Evolutionary conservation across 2,113 vertebrate genomes (phyloP).

Genomic region (Sylvia atricapilla): DNA sequence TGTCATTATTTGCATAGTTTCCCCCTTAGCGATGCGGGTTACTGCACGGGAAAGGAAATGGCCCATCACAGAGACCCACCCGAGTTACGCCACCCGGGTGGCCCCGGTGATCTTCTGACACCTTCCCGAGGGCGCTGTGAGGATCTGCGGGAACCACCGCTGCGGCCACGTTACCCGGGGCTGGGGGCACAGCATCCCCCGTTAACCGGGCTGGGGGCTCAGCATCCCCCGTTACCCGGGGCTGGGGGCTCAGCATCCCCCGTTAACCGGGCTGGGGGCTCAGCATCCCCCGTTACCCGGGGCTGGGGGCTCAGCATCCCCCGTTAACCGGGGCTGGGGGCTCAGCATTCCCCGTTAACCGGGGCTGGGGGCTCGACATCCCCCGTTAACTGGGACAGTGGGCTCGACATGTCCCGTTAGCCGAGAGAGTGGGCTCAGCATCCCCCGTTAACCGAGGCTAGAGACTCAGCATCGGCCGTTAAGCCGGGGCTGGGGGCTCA

Average conservation of each 20-base stretch:
- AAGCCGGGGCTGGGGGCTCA: accelerated
- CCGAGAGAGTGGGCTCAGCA: neutral
- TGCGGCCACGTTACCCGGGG: too few relatives aligned
- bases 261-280: accelerated
- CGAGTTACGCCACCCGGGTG: accelerated
- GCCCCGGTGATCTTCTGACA: neutral
- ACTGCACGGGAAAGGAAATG: neutral
- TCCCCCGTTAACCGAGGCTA: accelerated
- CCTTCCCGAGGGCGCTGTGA: neutral
- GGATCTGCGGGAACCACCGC: neutral
- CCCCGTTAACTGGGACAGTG: accelerated
- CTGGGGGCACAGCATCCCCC: too few relatives aligned
- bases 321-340: accelerated
- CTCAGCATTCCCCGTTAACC: accelerated
- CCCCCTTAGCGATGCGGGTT: neutral
- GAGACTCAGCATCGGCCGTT: accelerated
- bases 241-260: neutral
- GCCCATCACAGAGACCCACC: accelerated
- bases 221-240: accelerated
- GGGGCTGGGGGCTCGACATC: accelerated
- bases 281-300: accelerated
- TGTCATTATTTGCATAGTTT: neutral
- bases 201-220: accelerated
- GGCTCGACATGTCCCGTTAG: too few relatives aligned
- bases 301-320: accelerated